Conservation (phyloP, 1,140 invertebrate genomes). For the Eueides isabella region DNA sequence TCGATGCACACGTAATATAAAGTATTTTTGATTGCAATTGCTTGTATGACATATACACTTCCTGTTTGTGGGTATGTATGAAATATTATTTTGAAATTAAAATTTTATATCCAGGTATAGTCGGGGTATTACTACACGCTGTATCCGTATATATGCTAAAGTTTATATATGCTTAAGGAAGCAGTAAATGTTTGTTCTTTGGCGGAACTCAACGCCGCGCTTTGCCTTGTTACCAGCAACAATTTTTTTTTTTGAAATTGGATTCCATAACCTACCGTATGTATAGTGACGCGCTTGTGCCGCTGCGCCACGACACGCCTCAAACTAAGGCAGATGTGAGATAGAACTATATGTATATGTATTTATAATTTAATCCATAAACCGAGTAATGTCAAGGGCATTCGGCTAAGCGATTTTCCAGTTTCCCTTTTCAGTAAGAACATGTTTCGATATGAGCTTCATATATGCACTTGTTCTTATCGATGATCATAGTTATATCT, state of each 20-base stretch:
- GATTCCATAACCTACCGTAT: no score
- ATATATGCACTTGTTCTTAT: slow-evolving; percentile 31
- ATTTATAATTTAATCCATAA: slow-evolving; percentile 30
- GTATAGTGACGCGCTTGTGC: no score
- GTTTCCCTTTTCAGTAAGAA: slow-evolving; percentile 77
- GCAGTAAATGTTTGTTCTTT: neutral
- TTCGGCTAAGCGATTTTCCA: slow-evolving; percentile 63
- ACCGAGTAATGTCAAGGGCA: slow-evolving; percentile 68
- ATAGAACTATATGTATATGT: neutral
- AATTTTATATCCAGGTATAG: no score
- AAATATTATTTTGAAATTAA: no score
- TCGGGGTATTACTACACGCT: no score
- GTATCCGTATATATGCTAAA: no score
- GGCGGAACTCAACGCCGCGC: no score
- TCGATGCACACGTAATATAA: slow-evolving; percentile 39
- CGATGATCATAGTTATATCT: slow-evolving; percentile 23
- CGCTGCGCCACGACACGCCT: no score
- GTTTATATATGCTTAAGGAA: no score
- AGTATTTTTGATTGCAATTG: slow-evolving; percentile 39
- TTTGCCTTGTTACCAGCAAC: no score
- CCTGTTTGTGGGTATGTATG: neutral
- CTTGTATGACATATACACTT: slow-evolving; percentile 6
- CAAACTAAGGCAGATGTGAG: no score
- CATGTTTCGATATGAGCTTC: slow-evolving; percentile 52
- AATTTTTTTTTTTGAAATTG: no score